Base-by-base conservation (phyloP, 2,888 invertebrate genomes). In the Leptinotarsa peninsularis region DNA sequence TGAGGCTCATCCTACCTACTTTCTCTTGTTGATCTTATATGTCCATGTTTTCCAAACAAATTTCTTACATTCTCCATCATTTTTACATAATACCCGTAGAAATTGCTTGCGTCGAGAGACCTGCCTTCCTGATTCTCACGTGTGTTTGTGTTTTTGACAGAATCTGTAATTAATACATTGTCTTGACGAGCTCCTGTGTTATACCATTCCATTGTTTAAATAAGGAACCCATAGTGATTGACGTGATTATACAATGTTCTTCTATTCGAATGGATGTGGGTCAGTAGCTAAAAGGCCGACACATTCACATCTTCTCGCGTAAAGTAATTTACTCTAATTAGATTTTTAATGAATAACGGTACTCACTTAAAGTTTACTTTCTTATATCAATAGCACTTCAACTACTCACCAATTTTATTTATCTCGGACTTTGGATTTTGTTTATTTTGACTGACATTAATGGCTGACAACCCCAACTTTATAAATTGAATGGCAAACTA, bases 41-140 rank as follows among this genome's bases (percentile, higher is more conserved):
- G 70, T 58, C 33, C 70, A 70, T 56, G 70, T 56, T 58, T 70
- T 56, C 4, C 27, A 58, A 70, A 43, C 14, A 54, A 15, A 69
- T 56, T 56, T 68, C 56, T 52, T 27, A 69, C 69, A 56, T 69
- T 69, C 69, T 69, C 69, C 7, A 60, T 60, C 43, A 70, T 58
- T 60, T 70, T 70, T 70, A 70, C 70, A 70, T 70, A 70, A 70
- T 58, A 23, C 18, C 27, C 15, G 60, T 23, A 49, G 33, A 33
- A 21, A 18, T 67, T 21, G n/a, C 43, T 49, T 13, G 23, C 23
- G 0, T 17, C 50, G n/a, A n/a, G 18, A 49, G 70, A 60, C 68
- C 18, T 33, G 50, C 21, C 69, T 69, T 69, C 69, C 69, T 69
- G 23, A 54, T 52, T 68, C 50, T 10, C 52, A 50, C 23, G 50